Evolutionary conservation across 2,113 vertebrate species (phyloP).

Genomic region (Oceanodroma tethys): DNA sequence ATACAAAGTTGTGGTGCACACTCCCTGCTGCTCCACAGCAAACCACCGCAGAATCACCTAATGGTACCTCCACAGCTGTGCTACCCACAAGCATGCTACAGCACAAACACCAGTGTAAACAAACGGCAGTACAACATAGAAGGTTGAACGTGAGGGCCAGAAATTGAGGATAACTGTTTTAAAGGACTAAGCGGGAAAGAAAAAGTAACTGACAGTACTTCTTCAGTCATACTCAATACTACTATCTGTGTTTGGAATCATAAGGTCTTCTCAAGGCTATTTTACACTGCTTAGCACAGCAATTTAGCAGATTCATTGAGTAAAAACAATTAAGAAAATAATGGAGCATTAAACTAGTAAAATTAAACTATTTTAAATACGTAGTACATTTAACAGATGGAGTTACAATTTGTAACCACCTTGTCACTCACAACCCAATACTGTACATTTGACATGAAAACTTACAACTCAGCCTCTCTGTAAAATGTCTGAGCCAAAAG

Average conservation of each 20-base stretch:
- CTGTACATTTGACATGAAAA: background rate
- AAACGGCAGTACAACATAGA: accelerated
- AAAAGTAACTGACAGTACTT: background rate
- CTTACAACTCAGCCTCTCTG: background rate
- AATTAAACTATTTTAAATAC: background rate
- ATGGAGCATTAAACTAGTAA: background rate
- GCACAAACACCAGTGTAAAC: background rate
- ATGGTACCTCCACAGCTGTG: background rate
- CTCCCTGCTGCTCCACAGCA: background rate
- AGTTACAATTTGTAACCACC: background rate
- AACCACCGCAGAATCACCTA: background rate
- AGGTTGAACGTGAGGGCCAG: background rate
- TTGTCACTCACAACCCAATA: background rate
- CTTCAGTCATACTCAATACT: background rate
- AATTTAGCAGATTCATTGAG: background rate
- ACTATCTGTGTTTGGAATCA: background rate
- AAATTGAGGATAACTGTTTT: background rate
- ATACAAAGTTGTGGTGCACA: background rate
- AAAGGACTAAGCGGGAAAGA: background rate
- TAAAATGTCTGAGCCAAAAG: background rate
- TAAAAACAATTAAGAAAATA: background rate
- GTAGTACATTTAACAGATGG: background rate
- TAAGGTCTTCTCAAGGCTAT: background rate
- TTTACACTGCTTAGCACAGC: background rate
- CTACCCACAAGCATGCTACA: background rate